phyloP scores from a whole-genome alignment of 2,888 invertebrate species.

The Heliconius charithonia region DNA sequence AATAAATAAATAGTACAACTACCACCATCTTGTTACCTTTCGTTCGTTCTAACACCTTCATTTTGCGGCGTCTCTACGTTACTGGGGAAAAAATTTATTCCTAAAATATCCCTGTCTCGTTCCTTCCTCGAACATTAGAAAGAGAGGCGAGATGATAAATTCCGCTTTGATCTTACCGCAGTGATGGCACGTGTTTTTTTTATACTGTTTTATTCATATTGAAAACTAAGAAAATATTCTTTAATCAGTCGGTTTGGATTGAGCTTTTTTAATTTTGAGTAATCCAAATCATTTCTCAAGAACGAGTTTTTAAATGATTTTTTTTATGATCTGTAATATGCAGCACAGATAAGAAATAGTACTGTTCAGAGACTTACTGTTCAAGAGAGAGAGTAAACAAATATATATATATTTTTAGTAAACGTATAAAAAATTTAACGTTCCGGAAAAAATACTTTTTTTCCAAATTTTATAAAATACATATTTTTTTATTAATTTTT shows the following conservation, averaged over 20 bases:
- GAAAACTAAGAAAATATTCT: slow-evolving; percentile 76
- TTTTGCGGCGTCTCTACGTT: slow-evolving; percentile 56
- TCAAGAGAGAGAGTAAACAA: too few species aligned
- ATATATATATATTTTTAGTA: too few species aligned
- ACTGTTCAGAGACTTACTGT: too few species aligned
- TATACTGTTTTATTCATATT: slow-evolving; percentile 72
- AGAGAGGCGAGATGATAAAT: slow-evolving; percentile 65
- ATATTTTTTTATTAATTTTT: too few species aligned
- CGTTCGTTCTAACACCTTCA: slow-evolving; percentile 52
- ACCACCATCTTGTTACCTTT: slow-evolving; percentile 1
- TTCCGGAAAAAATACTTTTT: too few species aligned
- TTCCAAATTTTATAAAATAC: too few species aligned
- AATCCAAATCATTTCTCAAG: slow-evolving; percentile 58
- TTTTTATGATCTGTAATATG: background rate
- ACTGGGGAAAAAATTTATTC: slow-evolving; percentile 56
- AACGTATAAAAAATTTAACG: too few species aligned
- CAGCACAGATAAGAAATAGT: background rate
- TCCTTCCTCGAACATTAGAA: slow-evolving; percentile 48
- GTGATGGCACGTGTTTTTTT: slow-evolving; percentile 73
- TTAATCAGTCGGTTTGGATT: slow-evolving; percentile 67
- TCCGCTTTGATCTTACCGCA: slow-evolving; percentile 77
- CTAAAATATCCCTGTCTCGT: slow-evolving; percentile 48
- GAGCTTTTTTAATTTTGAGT: slow-evolving; percentile 77
- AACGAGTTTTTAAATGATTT: background rate
- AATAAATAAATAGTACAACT: slow-evolving; percentile 1